Evolutionary conservation across 2,888 invertebrate genomes (phyloP).

Genomic region (Empis stercorea): DNA sequence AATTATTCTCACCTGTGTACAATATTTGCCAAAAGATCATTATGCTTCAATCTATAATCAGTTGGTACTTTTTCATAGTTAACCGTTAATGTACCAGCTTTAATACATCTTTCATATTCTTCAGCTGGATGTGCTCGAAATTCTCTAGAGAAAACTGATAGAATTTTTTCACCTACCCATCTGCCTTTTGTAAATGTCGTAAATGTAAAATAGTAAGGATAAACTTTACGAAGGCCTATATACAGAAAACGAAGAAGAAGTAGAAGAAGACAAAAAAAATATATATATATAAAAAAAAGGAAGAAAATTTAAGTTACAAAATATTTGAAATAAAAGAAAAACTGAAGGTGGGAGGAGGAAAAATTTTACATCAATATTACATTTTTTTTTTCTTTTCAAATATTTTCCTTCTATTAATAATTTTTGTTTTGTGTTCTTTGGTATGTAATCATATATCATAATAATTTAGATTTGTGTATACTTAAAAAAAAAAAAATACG

Average conservation of each 20-base stretch:
- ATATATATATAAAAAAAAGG: not conserved
- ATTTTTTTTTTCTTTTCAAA: no score
- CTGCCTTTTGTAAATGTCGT: constrained; percentile 92
- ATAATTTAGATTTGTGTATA: no score
- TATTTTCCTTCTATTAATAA: no score
- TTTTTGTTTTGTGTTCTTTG: no score
- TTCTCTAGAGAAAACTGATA: constrained; percentile 85
- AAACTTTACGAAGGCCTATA: constrained; percentile 79
- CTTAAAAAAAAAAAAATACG: no score
- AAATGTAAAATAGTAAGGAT: constrained; percentile 94
- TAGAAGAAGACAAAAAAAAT: not conserved
- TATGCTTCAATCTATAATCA: constrained; percentile 84
- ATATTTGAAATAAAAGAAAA: no score
- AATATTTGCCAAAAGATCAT: constrained; percentile 83
- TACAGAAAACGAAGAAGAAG: no score
- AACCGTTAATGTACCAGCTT: constrained; percentile 81
- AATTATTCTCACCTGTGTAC: constrained; percentile 67
- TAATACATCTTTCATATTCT: constrained; percentile 82
- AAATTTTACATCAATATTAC: no score
- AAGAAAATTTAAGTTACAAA: no score
- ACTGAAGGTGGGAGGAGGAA: no score
- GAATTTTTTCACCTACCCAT: constrained; percentile 87
- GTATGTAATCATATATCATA: no score
- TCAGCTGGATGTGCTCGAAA: constrained; percentile 90
- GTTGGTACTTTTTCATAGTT: constrained; percentile 85